phyloP scores from a whole-genome alignment of 2,888 invertebrate species.

The Metalampra italica region DNA sequence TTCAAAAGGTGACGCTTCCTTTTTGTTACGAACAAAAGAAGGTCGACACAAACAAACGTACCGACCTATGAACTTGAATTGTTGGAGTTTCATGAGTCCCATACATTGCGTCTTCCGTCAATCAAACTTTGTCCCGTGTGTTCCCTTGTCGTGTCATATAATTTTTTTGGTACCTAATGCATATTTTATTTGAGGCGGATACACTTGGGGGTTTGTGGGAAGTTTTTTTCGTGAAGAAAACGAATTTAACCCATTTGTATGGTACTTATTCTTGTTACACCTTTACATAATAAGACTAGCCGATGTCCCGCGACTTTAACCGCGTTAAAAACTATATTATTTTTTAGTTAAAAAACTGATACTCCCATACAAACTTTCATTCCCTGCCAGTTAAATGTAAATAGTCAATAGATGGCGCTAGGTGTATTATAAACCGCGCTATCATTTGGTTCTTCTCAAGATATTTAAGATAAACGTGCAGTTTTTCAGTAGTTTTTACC shows the following conservation, averaged over 20 bases:
- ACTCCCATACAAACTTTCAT: no score
- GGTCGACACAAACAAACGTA: slow-evolving; percentile 20
- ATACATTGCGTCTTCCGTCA: slow-evolving; percentile 36
- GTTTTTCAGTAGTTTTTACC: no score
- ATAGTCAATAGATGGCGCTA: no score
- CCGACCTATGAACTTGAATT: slow-evolving; percentile 39
- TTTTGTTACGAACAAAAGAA: slow-evolving; percentile 28
- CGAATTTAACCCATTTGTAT: not conserved
- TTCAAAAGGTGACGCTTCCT: slow-evolving; percentile 39
- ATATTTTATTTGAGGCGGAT: slow-evolving; percentile 38
- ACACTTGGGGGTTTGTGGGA: slow-evolving; percentile 3
- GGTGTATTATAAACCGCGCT: no score
- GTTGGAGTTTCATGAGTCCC: slow-evolving; percentile 27
- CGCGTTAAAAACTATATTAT: no score
- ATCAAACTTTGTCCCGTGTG: slow-evolving; percentile 30
- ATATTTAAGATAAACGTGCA: no score
- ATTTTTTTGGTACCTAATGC: slow-evolving; percentile 42
- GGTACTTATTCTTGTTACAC: not conserved
- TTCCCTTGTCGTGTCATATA: slow-evolving; percentile 27
- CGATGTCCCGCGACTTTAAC: no score
- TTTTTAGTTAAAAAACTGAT: no score
- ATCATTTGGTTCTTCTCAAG: no score
- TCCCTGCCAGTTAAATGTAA: no score
- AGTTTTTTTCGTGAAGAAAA: slow-evolving; percentile 2
- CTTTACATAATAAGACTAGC: no score